Percentiles rank a stretch among this genome's conserved stretches.
These are phyloP conservation scores for Cygnus buccinator DNA, from an alignment of 2,113 vertebrate genomes.

Conservation along the genomic window DNA sequence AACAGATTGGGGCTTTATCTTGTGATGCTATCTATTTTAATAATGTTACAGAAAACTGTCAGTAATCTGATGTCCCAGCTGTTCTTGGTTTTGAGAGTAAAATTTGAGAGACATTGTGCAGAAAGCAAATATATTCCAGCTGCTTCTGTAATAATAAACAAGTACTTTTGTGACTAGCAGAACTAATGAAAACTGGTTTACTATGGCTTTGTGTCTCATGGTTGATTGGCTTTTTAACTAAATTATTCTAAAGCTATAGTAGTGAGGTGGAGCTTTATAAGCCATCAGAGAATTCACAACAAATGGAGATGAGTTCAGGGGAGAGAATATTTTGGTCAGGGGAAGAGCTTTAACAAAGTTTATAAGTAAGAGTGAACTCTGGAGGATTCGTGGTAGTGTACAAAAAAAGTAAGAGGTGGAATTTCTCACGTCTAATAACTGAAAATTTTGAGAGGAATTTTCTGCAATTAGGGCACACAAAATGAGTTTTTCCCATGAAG, in stretches of 20 bases:
- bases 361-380: not conserved
- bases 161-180: slow-evolving; percentile 51
- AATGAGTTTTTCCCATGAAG: not conserved
- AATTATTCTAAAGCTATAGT: slow-evolving; percentile 19
- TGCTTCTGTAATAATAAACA: slow-evolving; percentile 52
- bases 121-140: slow-evolving; percentile 37
- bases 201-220: slow-evolving; percentile 24
- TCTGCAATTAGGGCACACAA: not conserved
- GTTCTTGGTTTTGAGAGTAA: slow-evolving; percentile 15
- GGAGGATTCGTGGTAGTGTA: not conserved
- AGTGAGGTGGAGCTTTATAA: not conserved
- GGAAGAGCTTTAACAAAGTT: not conserved
- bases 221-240: slow-evolving; percentile 42
- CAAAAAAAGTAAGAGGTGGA: not conserved
- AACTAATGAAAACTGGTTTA: slow-evolving; percentile 50
- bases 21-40: not conserved
- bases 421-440: not conserved
- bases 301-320: not conserved
- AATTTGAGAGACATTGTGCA: slow-evolving; percentile 1
- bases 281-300: not conserved
- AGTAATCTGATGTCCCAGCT: slow-evolving; percentile 25
- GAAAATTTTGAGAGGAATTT: not conserved
- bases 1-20: not conserved
- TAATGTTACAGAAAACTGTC: slow-evolving; percentile 9
- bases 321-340: not conserved